Percentiles rank a stretch among this genome's conserved stretches.
These are phyloP conservation scores for Petrocephalus zakoni DNA, from an alignment of 2,113 vertebrate species.

Conservation along the genomic window DNA sequence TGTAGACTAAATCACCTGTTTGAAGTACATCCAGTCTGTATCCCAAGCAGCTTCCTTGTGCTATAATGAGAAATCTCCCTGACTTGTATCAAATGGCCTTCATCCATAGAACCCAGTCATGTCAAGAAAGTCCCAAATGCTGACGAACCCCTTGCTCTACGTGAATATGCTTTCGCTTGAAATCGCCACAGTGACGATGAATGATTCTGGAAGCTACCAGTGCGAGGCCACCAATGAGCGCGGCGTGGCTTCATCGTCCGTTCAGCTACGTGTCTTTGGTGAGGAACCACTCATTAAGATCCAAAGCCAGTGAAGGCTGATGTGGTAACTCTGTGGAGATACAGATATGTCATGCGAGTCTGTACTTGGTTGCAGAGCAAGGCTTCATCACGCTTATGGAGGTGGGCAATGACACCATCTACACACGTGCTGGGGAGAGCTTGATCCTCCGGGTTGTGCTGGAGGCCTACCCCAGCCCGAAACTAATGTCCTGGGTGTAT, in stretches of 20 bases:
- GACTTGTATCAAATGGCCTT: conserved; percentile 18
- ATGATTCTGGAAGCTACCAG: conserved; percentile 77
- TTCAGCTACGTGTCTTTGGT: conserved; percentile 86
- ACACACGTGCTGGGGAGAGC: conserved; percentile 82
- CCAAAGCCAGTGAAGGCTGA: conserved; percentile 21
- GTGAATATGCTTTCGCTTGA: conserved; percentile 65
- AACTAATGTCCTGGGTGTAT: conserved; percentile 74
- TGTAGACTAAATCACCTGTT: not conserved
- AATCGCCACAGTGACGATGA: conserved; percentile 64
- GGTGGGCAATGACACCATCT: conserved; percentile 67
- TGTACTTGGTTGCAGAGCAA: conserved; percentile 62
- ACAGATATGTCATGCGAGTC: not conserved
- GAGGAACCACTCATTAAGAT: conserved; percentile 40
- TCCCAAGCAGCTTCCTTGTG: not conserved
- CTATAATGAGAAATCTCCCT: not conserved
- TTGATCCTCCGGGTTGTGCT: conserved; percentile 72
- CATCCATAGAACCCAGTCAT: conserved; percentile 58
- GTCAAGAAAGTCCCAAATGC: conserved; percentile 45
- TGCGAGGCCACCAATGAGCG: conserved; percentile 80
- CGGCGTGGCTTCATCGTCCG: conserved; percentile 67
- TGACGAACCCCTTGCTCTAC: conserved; percentile 55
- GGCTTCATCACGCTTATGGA: conserved; percentile 76
- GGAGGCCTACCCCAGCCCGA: conserved; percentile 77
- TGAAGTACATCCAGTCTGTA: not conserved
- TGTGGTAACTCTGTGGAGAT: not conserved